A percentile compares a stretch with the other conserved stretches of the same genome.
phyloP scores from a whole-genome alignment of 2,113 vertebrate species.

The Phasianus colchicus region DNA sequence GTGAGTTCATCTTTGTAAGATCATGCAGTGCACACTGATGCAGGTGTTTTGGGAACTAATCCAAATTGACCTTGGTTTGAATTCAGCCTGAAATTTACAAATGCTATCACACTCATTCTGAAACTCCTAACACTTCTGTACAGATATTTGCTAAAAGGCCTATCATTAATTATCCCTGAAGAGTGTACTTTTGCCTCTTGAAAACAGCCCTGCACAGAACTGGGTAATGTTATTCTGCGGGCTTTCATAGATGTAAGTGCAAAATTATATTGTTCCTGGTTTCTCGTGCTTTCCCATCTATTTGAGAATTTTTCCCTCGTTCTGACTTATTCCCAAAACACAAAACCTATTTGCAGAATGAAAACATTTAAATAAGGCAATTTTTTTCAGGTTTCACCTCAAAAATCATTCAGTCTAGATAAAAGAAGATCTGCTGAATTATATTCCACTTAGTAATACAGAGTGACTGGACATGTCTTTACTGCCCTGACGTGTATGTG shows the following conservation, averaged over 20 bases:
- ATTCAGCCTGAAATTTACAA: neutral
- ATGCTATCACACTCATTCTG: neutral
- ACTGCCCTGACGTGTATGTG: neutral
- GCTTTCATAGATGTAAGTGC: neutral
- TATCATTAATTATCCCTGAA: neutral
- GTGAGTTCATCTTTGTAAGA: neutral
- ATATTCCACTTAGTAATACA: neutral
- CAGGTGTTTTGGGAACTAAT: neutral
- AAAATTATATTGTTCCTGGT: neutral
- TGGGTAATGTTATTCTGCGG: neutral
- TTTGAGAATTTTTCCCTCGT: neutral
- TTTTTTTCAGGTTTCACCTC: neutral
- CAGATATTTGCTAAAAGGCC: neutral
- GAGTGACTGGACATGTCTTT: neutral
- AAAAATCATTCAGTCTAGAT: neutral
- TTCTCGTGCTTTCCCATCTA: neutral
- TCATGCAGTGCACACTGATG: neutral
- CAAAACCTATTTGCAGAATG: neutral
- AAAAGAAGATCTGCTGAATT: neutral
- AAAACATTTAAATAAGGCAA: neutral
- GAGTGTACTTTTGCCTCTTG: neutral
- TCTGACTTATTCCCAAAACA: neutral
- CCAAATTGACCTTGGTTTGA: neutral
- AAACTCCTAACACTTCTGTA: neutral
- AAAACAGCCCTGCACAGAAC: neutral